Base-by-base conservation (phyloP, 2,113 vertebrate species). In the Sciurus niger region DNA sequence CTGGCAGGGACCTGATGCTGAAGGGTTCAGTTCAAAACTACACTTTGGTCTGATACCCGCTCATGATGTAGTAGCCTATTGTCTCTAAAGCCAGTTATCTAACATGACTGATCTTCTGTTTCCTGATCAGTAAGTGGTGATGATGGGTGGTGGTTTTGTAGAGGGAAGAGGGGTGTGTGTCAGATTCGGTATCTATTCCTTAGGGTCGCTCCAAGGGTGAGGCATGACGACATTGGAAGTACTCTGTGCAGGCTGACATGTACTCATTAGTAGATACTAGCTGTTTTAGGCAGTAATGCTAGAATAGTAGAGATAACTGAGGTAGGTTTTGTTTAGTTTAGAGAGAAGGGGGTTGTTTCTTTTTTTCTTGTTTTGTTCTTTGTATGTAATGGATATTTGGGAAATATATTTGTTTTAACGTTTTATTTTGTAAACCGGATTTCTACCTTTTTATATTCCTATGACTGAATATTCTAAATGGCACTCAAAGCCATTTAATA, bases 391-490 rank as follows among this genome's bases (percentile, higher is more conserved):
- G 77, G 70, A 63, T 92, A 63, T 88, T 90, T 77, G 72, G 55
- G 48, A 93, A 95, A 51, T n/a, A 55, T 4, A 22, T 43, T 82
- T 24, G 60, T 60, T 96, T 96, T 34, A n/a, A 86, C 5, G 72
- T 12, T 93, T 68, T 53, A 37, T 63, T 89, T 86, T 92, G 40
- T 89, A 96, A 92, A 93, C 20, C 37, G 20, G 40, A 90, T 93
- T 72, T 80, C 82, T 58, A 22, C 78, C 16, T 88, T 90, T 92
- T 87, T 83, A 24, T 74, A 22, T 43, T 48, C 58, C 2, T 53
- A 43, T 68, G 8, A 95, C n/a, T 40, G 4, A 16, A 84, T 92
- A 78, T 85, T 67, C 68, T 73, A 73, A 89, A 20, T 32, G 60
- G 68, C 32, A 60, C 24, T 72, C 58, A 87, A 72, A 55, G 85